These are phyloP conservation scores for Lepeophtheirus salmonis DNA, from an alignment of 1,140 invertebrate species.

Conservation along the genomic window DNA sequence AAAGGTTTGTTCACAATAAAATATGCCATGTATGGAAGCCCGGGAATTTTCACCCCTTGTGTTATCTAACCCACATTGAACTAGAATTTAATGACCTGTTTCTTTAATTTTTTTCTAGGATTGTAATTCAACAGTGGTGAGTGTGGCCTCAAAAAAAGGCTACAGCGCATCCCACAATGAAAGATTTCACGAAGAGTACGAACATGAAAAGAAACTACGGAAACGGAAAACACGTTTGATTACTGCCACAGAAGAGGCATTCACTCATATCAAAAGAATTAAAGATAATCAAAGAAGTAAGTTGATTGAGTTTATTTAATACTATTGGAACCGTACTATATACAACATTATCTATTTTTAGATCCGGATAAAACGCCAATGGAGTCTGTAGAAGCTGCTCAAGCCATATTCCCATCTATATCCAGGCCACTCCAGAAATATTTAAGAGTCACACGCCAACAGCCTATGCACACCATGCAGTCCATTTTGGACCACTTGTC, in stretches of 20 bases:
- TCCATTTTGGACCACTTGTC: slow-evolving; percentile 69
- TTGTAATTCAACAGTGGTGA: slow-evolving; percentile 18
- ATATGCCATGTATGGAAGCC: too few relatives aligned
- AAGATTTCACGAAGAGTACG: slow-evolving; percentile 88
- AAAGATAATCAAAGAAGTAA: slow-evolving; percentile 24
- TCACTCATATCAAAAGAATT: slow-evolving; percentile 66
- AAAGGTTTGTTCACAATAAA: too few relatives aligned
- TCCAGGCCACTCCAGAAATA: slow-evolving; percentile 89
- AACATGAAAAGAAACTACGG: slow-evolving; percentile 76
- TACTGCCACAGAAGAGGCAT: slow-evolving; percentile 85
- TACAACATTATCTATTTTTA: background rate
- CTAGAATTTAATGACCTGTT: background rate
- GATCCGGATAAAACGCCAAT: slow-evolving; percentile 36
- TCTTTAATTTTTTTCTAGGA: slow-evolving; percentile 3
- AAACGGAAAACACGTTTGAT: slow-evolving; percentile 72
- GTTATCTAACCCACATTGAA: too few relatives aligned
- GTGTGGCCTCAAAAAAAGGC: slow-evolving; percentile 34
- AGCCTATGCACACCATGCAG: slow-evolving; percentile 82
- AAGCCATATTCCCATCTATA: slow-evolving; percentile 89
- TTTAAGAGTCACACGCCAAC: slow-evolving; percentile 77
- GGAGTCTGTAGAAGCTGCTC: slow-evolving; percentile 83
- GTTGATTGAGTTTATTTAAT: background rate
- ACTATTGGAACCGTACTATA: background rate
- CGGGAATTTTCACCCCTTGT: too few relatives aligned
- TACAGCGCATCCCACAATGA: slow-evolving; percentile 65